Conservation (phyloP, 2,113 vertebrate species). For the Lepus europaeus region DNA sequence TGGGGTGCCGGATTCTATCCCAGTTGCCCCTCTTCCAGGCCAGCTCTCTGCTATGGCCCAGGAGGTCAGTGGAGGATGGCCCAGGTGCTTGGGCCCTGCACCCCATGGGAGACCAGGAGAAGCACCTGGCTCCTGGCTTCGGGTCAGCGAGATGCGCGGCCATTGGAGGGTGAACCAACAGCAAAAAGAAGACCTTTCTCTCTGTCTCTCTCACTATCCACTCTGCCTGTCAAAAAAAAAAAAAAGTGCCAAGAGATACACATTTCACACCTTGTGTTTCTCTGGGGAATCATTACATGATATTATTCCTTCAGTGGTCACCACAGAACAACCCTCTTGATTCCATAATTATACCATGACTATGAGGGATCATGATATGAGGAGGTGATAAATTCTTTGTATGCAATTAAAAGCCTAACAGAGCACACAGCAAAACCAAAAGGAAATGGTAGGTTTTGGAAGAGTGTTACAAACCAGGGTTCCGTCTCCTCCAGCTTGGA, state of each 20-base stretch:
- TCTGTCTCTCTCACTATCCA: too few relatives aligned
- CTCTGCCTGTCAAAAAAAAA: too few relatives aligned
- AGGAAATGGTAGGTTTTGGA: constrained; percentile 8
- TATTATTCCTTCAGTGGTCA: not conserved
- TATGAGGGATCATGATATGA: not conserved
- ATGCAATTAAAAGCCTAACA: not conserved
- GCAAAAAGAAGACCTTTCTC: too few relatives aligned
- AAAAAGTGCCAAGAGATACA: not conserved
- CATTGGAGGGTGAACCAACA: too few relatives aligned
- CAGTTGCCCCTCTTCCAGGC: too few relatives aligned
- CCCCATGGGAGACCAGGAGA: too few relatives aligned
- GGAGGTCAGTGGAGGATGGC: too few relatives aligned
- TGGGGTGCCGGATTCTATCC: too few relatives aligned
- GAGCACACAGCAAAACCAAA: not conserved
- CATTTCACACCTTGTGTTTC: not conserved
- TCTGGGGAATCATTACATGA: constrained; percentile 3
- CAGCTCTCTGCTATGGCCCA: too few relatives aligned
- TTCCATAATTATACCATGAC: not conserved
- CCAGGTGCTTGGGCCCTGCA: too few relatives aligned
- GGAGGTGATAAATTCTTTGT: not conserved
- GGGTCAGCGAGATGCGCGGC: too few relatives aligned
- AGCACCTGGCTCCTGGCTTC: too few relatives aligned
- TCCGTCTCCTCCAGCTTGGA: constrained; percentile 8
- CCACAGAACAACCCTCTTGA: not conserved
- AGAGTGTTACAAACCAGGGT: not conserved